Conservation (phyloP, 1,140 invertebrate species). For the Octopus bimaculoides region DNA sequence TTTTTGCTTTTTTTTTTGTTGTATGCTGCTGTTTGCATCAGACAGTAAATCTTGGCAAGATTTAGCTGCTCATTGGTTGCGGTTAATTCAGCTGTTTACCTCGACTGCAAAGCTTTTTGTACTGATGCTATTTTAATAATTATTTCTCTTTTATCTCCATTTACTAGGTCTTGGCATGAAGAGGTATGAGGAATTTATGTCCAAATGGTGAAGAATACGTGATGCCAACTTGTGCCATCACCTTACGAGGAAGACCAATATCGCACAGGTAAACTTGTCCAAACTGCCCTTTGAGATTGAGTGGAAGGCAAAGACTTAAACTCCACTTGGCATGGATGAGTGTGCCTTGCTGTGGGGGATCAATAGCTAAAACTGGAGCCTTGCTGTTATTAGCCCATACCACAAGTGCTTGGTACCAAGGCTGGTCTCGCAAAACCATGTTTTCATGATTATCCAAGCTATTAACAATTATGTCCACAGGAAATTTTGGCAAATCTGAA, state of each 20-base stretch:
- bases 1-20: background rate
- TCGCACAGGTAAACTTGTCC: conserved; percentile 85
- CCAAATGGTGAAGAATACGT: conserved; percentile 85
- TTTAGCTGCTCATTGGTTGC: background rate
- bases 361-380: conserved; percentile 77
- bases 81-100: background rate
- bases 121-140: background rate
- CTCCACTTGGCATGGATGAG: conserved; percentile 73
- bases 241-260: conserved; percentile 74
- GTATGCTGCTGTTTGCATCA: background rate
- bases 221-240: conserved; percentile 75
- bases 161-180: conserved; percentile 61
- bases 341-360: conserved; percentile 67
- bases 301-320: conserved; percentile 72
- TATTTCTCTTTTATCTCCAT: background rate
- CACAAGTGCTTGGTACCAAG: conserved; percentile 57
- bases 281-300: conserved; percentile 68
- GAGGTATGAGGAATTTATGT: conserved; percentile 80
- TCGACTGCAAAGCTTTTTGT: background rate
- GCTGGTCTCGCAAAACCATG: conserved; percentile 33
- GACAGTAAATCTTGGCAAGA: background rate
- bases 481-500: conserved; percentile 61
- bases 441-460: conserved; percentile 63
- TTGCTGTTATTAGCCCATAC: conserved; percentile 71
- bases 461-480: conserved; percentile 70